A percentile compares a stretch with the other conserved stretches of the same genome.
Conservation (phyloP, 2,113 vertebrate genomes). For the Calcarius ornatus region DNA sequence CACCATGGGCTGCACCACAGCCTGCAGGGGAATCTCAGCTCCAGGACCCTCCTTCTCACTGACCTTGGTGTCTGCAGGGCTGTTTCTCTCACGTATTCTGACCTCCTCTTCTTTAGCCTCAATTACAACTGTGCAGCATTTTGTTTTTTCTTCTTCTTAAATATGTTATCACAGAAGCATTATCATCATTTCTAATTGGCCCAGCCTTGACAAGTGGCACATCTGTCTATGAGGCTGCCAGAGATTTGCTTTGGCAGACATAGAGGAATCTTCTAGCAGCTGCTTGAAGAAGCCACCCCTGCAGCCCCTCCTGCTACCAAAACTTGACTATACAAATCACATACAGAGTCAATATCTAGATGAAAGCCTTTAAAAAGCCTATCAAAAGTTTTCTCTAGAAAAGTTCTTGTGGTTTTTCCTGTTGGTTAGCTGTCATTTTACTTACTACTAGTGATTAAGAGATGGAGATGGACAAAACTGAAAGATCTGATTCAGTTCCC, state of each 20-base stretch:
- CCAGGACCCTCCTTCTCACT: rapidly evolving
- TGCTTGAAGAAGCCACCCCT: background rate
- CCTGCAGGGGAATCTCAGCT: background rate
- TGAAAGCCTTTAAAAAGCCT: background rate
- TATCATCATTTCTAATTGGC: background rate
- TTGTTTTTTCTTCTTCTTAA: background rate
- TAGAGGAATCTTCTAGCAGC: background rate
- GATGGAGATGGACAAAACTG: too few relatives aligned
- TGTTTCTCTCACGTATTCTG: background rate
- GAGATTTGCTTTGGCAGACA: background rate
- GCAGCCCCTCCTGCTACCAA: background rate
- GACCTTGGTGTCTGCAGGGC: background rate
- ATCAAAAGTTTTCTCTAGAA: background rate
- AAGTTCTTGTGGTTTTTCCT: background rate
- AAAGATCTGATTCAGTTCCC: background rate
- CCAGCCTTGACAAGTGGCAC: background rate
- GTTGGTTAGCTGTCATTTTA: background rate
- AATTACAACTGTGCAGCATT: background rate
- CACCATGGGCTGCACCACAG: rapidly evolving
- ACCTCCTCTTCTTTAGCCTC: background rate
- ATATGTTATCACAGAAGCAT: background rate
- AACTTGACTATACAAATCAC: background rate
- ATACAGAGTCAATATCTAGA: background rate
- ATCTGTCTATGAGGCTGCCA: background rate
- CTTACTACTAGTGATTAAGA: background rate